These are phyloP conservation scores for Cirrhinus molitorella DNA, from an alignment of 2,797 vertebrate genomes.

Conservation along the genomic window DNA sequence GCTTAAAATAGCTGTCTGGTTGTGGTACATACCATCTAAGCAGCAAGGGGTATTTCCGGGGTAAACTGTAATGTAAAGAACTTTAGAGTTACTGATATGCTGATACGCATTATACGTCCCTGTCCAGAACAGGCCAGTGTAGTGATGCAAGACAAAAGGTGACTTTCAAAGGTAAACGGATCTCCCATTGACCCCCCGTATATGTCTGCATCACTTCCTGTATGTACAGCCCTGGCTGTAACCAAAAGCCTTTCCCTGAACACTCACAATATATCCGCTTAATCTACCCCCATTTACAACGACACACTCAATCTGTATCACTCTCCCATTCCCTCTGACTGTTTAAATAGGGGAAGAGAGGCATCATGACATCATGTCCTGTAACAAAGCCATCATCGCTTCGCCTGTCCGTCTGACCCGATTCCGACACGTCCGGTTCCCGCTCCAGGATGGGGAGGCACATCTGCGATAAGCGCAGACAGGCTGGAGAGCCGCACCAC, in stretches of 20 bases:
- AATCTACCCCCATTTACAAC: conserved; percentile 51
- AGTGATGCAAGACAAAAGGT: conserved; percentile 49
- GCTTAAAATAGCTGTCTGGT: not conserved
- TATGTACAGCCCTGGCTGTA: conserved; percentile 55
- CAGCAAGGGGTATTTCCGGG: not conserved
- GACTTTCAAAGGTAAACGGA: conserved; percentile 52
- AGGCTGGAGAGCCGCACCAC: conserved; percentile 46
- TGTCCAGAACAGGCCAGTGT: conserved; percentile 24
- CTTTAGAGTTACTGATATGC: conserved; percentile 25
- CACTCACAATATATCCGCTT: conserved; percentile 50
- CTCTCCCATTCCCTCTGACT: conserved; percentile 42
- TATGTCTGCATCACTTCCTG: conserved; percentile 62
- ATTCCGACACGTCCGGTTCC: conserved; percentile 8
- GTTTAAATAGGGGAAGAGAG: conserved; percentile 44
- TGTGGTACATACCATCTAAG: not conserved
- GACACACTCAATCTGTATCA: conserved; percentile 56
- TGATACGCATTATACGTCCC: not conserved
- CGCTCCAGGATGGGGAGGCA: conserved; percentile 32
- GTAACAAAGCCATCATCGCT: conserved; percentile 57
- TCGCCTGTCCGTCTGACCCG: conserved; percentile 51
- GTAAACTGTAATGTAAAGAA: conserved; percentile 6
- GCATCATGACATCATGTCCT: conserved; percentile 54
- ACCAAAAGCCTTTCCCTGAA: conserved; percentile 55
- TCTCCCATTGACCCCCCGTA: conserved; percentile 54
- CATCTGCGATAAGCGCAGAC: conserved; percentile 50